phyloP scores from a whole-genome alignment of 2,888 invertebrate species.

The Hydraecia micacea region DNA sequence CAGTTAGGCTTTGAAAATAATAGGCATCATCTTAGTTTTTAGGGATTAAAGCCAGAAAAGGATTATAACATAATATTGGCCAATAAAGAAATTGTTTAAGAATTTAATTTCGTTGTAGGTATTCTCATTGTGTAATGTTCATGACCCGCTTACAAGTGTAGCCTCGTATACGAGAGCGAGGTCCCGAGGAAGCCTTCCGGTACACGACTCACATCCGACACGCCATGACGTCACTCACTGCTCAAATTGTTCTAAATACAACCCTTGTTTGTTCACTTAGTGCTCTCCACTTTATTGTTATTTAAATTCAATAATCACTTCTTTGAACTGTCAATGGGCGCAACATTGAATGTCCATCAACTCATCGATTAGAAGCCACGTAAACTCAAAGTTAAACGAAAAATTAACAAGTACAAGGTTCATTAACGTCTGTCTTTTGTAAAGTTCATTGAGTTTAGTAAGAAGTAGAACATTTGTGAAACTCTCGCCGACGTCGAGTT shows the following conservation, averaged over 20 bases:
- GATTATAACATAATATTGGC: conserved; percentile 1
- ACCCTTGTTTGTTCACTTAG: conserved; percentile 48
- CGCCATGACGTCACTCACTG: conserved; percentile 39
- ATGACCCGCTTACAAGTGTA: conserved; percentile 47
- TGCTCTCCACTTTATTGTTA: conserved; percentile 50
- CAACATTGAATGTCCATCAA: conserved; percentile 70
- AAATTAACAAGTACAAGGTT: conserved; percentile 81
- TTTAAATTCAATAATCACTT: conserved; percentile 57
- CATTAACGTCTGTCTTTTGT: conserved; percentile 82
- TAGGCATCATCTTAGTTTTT: background rate
- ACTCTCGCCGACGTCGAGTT: conserved; percentile 57
- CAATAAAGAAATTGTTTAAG: background rate
- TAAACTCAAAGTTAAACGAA: conserved; percentile 76
- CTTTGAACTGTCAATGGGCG: conserved; percentile 48
- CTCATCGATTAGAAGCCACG: conserved; percentile 76
- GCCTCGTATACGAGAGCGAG: conserved; percentile 41
- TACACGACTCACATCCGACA: conserved; percentile 54
- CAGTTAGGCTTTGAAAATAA: background rate
- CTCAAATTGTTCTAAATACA: conserved; percentile 46
- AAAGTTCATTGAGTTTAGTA: conserved; percentile 72
- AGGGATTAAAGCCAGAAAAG: background rate
- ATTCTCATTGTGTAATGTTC: conserved; percentile 25
- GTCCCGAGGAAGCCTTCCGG: conserved; percentile 44
- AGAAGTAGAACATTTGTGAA: conserved; percentile 71
- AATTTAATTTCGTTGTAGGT: conserved; percentile 19